These are phyloP conservation scores for Aricia agestis DNA, from an alignment of 1,140 invertebrate genomes.

Conservation along the genomic window DNA sequence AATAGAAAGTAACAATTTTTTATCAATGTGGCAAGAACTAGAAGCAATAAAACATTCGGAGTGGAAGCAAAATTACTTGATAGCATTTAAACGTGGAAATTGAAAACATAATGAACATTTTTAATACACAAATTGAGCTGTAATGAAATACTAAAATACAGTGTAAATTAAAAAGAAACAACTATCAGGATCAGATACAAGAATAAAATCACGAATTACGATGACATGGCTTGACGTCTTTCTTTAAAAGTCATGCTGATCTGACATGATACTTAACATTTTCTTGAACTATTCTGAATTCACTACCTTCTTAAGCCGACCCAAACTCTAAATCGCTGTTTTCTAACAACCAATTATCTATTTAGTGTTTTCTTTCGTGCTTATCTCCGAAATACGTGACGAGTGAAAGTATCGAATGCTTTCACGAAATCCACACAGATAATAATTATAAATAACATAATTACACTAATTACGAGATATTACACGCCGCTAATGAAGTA, in stretches of 20 bases:
- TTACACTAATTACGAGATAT: background rate
- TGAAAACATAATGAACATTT: no score
- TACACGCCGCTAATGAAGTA: background rate
- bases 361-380: slow-evolving; percentile 1
- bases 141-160: no score
- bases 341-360: background rate
- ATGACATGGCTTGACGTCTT: background rate
- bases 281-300: background rate
- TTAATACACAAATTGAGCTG: no score
- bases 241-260: background rate
- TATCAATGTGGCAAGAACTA: no score
- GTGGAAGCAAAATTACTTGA: no score
- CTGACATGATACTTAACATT: background rate
- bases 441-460: slow-evolving; percentile 14
- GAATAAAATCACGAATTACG: background rate
- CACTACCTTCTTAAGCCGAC: no score
- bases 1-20: background rate
- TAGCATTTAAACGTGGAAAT: no score
- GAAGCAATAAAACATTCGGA: no score
- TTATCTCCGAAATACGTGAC: slow-evolving; percentile 11
- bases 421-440: slow-evolving; percentile 6
- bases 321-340: background rate
- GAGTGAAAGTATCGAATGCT: background rate
- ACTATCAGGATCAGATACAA: no score
- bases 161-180: no score